Base-by-base conservation (phyloP, 35 echinoderm and acorn worm genomes). In the Apostichopus japonicus region DNA sequence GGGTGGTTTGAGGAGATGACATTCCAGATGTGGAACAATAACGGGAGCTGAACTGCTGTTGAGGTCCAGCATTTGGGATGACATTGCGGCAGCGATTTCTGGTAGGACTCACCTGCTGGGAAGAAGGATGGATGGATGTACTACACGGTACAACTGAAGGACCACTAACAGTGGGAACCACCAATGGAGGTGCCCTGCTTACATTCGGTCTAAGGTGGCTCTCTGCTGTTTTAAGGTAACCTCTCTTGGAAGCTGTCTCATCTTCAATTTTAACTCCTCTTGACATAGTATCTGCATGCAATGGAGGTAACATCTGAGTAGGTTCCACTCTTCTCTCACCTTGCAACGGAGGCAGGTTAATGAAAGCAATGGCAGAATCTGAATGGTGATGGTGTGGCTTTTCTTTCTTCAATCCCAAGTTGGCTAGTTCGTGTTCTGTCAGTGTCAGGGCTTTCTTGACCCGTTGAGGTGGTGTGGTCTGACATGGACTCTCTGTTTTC, bases 261-360 rank as follows among this genome's bases (percentile, higher is more conserved):
- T 75, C 71, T 75, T 75, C 71, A 75, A 19, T 75, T 19, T 75
- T 75, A 75, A 75, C 17, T 19, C 22, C 71, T 75, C 71, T 75
- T 10, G 63, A 67, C 57, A 61, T 10, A 19, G 71, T 75, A 14
- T 75, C 71, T 19, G n/a, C 71, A 4, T 19, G 21, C 71, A 75
- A 75, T 23, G 71, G 71, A 75, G 71, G 71, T 23, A 75, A 19
- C 71, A 75, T 75, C 71, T 75, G 71, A 23, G 71, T 1, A 23
- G 71, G 6, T 75, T 75, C 71, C 71, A 75, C 71, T 19, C 16
- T 21, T 94, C 93, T 22, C 14, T 96, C 94, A 13, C 87, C 93
- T 78, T 96, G 91, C 61, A 99, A 87, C 0, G 95, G 95, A 16
- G 97, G 97, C 19, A 99, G 93, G 89, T 99, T 96, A 72, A 99